Conservation (phyloP, 2,113 vertebrate species). For the Clarias gariepinus region DNA sequence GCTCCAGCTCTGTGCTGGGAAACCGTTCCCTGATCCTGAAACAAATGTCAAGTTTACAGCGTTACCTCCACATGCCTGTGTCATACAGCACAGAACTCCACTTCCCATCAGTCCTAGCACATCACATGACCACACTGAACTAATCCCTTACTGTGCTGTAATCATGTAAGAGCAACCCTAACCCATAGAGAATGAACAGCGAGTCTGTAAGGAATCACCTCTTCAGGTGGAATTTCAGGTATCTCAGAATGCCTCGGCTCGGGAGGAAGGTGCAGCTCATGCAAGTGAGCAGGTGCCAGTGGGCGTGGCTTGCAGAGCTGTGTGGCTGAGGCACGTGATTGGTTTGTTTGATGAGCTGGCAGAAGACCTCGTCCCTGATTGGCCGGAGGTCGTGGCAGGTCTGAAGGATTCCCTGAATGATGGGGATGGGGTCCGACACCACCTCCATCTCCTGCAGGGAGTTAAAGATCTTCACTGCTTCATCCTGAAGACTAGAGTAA, state of each 20-base stretch:
- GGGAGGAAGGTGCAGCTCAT: conserved; percentile 91
- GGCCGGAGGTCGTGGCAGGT: conserved; percentile 89
- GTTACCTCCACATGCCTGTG: background rate
- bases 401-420: conserved; percentile 91
- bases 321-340: conserved; percentile 88
- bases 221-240: conserved; percentile 89
- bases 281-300: conserved; percentile 88
- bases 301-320: conserved; percentile 74
- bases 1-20: conserved; percentile 82
- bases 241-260: conserved; percentile 84
- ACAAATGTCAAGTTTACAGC: background rate
- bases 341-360: conserved; percentile 93
- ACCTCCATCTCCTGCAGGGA: conserved; percentile 91
- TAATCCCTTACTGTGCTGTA: background rate
- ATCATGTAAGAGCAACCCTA: background rate
- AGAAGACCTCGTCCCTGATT: conserved; percentile 89
- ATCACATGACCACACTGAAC: background rate
- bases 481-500: conserved; percentile 89
- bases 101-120: background rate
- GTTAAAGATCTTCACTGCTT: conserved; percentile 90
- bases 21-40: conserved; percentile 82
- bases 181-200: background rate
- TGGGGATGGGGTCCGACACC: conserved; percentile 86
- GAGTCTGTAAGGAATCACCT: conserved; percentile 60
- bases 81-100: background rate